These are phyloP conservation scores for Neuroterus valhalla DNA, from an alignment of 1,140 invertebrate species.

Conservation along the genomic window DNA sequence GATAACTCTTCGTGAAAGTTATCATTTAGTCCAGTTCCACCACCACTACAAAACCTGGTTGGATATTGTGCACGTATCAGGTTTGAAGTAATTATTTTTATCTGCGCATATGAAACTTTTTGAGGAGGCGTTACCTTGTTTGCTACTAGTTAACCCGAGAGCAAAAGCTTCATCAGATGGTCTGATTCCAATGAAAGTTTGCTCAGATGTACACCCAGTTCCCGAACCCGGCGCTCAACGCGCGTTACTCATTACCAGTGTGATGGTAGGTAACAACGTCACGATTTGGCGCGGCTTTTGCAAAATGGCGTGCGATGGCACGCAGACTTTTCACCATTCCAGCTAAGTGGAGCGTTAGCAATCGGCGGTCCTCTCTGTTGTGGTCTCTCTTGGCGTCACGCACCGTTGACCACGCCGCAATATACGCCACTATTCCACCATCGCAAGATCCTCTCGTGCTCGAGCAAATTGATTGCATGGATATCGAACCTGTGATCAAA, in stretches of 20 bases:
- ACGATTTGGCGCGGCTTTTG: constrained; percentile 53
- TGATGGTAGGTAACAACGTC: constrained; percentile 46
- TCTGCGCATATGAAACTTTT: not conserved
- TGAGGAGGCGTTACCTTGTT: constrained; percentile 25
- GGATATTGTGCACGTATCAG: not conserved
- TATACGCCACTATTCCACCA: constrained; percentile 52
- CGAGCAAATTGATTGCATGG: constrained; percentile 64
- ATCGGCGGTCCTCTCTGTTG: constrained; percentile 65
- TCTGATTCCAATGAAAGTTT: not conserved
- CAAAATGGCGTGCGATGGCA: constrained; percentile 53
- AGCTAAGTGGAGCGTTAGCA: constrained; percentile 61
- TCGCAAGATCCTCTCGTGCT: constrained; percentile 42
- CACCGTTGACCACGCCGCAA: constrained; percentile 66
- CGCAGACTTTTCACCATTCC: constrained; percentile 52
- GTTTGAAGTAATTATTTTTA: not conserved
- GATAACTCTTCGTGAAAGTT: no score
- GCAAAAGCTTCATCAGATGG: not conserved
- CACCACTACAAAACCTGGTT: no score
- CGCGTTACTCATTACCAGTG: not conserved
- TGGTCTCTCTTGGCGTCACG: constrained; percentile 64
- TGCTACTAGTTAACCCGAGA: not conserved
- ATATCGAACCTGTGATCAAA: constrained; percentile 46
- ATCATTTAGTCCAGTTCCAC: no score
- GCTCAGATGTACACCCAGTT: not conserved
- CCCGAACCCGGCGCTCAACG: not conserved